Conservation (phyloP, 1,140 invertebrate species). For the Trachymyrmex septentrionalis region DNA sequence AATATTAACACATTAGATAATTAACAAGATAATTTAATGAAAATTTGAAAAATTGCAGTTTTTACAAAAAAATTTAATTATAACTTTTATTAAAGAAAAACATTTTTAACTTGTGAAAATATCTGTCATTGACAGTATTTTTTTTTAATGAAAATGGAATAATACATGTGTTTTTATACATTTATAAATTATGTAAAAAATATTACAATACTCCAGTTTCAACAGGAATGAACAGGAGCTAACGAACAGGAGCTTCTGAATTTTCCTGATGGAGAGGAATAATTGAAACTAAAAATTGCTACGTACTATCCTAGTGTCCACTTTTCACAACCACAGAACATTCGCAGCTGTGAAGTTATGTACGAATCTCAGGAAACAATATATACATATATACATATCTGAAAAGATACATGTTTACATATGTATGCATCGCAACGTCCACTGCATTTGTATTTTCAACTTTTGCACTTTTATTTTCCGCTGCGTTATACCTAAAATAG, state of each 20-base stretch:
- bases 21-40: not conserved
- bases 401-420: constrained; percentile 19
- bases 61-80: not conserved
- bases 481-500: constrained; percentile 17
- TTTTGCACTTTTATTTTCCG: constrained; percentile 24
- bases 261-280: not conserved
- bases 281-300: constrained; percentile 28
- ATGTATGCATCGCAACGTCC: not conserved
- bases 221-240: not conserved
- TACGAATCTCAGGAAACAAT: constrained; percentile 25
- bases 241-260: not conserved
- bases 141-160: not conserved
- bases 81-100: not conserved
- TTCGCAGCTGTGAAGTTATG: not conserved
- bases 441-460: constrained; percentile 23
- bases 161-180: not conserved
- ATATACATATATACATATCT: not conserved
- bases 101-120: not conserved
- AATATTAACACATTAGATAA: not conserved
- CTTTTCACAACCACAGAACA: not conserved
- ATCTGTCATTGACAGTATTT: not conserved
- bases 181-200: constrained; percentile 7
- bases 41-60: not conserved
- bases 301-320: not conserved
- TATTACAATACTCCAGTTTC: not conserved